phyloP scores from a whole-genome alignment of 2,888 invertebrate genomes.

The Automeris io region DNA sequence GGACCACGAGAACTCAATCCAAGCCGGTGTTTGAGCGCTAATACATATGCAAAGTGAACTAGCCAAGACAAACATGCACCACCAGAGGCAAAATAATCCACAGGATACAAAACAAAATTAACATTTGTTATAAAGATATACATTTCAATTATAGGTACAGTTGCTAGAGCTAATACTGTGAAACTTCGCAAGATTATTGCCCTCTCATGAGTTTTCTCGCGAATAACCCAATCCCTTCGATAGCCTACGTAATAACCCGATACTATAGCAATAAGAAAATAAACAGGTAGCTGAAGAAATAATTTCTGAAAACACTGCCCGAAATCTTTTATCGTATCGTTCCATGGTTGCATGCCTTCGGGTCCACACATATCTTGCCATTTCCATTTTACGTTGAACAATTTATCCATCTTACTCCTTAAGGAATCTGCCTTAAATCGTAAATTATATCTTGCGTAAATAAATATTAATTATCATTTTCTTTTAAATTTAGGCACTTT shows the following conservation, averaged over 20 bases:
- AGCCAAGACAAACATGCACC: conserved; percentile 88
- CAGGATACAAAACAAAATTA: conserved; percentile 71
- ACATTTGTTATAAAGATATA: conserved; percentile 78
- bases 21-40: conserved; percentile 81
- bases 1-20: conserved; percentile 86
- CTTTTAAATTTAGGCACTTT: no score
- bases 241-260: conserved; percentile 91
- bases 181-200: conserved; percentile 81
- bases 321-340: conserved; percentile 83
- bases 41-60: conserved; percentile 85
- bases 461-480: no score
- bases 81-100: conserved; percentile 83
- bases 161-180: conserved; percentile 78
- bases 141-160: conserved; percentile 82
- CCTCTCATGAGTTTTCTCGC: conserved; percentile 79
- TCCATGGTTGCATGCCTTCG: conserved; percentile 83
- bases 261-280: conserved; percentile 82
- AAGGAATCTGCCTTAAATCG: no score
- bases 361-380: conserved; percentile 88
- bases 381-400: conserved; percentile 72
- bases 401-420: conserved; percentile 3
- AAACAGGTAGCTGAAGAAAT: conserved; percentile 85
- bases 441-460: no score
- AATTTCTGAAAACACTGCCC: conserved; percentile 91
- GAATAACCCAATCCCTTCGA: conserved; percentile 77